Base-by-base conservation (phyloP, 2,797 vertebrate species). In the Macropodus opercularis region DNA sequence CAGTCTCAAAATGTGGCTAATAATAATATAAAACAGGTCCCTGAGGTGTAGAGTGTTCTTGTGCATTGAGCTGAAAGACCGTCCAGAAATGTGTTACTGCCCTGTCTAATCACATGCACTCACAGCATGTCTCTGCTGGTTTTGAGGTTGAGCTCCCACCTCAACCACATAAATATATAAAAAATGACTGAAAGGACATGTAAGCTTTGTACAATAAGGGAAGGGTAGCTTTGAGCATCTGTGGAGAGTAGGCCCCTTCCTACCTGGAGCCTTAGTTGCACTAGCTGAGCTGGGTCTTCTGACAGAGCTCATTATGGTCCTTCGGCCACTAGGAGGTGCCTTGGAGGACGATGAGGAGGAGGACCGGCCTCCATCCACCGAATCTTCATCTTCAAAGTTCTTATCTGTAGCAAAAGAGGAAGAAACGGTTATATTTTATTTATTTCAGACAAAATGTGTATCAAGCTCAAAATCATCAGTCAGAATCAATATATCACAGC, bases 381-480 rank as follows among this genome's bases (percentile, higher is more conserved):
- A 99, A 84, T 98, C 96, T 79, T 99, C 97, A 93, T 99, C 97
- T 53, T 98, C 97, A 90, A 98, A 98, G 88, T 95, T 97, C 90
- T 98, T 98, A 92, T 98, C 97, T 99, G 90, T 18, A 87, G 63
- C 58, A 29, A 47, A 84, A 61, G 56, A 59, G 31, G 36, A 52
- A 26, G 46, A 63, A 47, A 19, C 22, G 14, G 21, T 2, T 6
- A 5, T 0, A 3, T 12, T 6, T 22, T 1, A n/a, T 39, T 59
- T 10, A 53, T 51, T 62, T 27, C 2, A 1, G 19, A 22, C 34
- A 22, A 23, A 41, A 29, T 9, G 24, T 19, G n/a, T n/a, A n/a
- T n/a, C n/a, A n/a, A n/a, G n/a, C n/a, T n/a, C n/a, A n/a, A n/a
- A n/a, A n/a, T n/a, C n/a, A n/a, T n/a, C n/a, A n/a, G n/a, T n/a